phyloP scores from a whole-genome alignment of 2,888 invertebrate species.

The Stenotaenia linearis region DNA sequence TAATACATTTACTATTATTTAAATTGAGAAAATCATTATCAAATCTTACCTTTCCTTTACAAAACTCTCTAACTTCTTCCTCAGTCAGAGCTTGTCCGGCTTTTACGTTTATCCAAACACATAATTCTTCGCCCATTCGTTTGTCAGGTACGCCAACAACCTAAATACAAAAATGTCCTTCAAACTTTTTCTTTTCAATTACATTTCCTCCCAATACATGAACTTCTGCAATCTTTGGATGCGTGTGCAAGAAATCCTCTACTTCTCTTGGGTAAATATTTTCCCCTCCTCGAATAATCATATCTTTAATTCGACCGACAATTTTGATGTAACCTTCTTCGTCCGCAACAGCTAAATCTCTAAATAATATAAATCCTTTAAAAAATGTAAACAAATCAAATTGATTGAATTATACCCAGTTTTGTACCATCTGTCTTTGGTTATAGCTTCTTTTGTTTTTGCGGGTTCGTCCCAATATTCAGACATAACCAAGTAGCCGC shows the following conservation, averaged over 20 bases:
- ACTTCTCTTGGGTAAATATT: constrained; percentile 54
- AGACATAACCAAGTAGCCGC: constrained; percentile 71
- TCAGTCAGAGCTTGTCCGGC: constrained; percentile 53
- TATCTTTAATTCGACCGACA: constrained; percentile 53
- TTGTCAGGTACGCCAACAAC: constrained; percentile 53
- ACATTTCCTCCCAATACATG: constrained; percentile 46
- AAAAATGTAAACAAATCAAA: neutral
- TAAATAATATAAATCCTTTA: neutral
- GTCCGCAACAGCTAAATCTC: neutral
- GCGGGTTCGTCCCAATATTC: constrained; percentile 74
- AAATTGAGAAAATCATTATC: neutral
- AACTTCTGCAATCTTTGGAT: constrained; percentile 50
- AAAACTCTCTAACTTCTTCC: constrained; percentile 56
- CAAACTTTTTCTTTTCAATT: constrained; percentile 46
- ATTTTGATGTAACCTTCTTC: constrained; percentile 50
- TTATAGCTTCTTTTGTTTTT: constrained; percentile 63
- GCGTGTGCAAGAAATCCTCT: constrained; percentile 51
- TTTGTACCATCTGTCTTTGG: constrained; percentile 68
- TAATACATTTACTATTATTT: neutral
- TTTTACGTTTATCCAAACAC: constrained; percentile 55
- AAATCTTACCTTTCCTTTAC: constrained; percentile 50
- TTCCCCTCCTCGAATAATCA: constrained; percentile 54
- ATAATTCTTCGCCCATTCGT: constrained; percentile 53
- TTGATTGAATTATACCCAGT: constrained; percentile 57
- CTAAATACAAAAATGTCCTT: neutral